phyloP scores from a whole-genome alignment of 2,113 vertebrate genomes.

The human region GRCh38 chr1:218698501-218699000 shows the following conservation, averaged over 20 bases:
- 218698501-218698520: neutral
- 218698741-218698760: neutral
- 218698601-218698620: neutral
- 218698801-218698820: accelerated
- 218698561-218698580: neutral
- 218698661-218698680: neutral
- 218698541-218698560: neutral
- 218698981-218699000: neutral
- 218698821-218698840: neutral
- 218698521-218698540: neutral
- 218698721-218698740: neutral
- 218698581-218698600: neutral
- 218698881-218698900: neutral
- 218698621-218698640: neutral
- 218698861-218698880: neutral
- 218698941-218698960: neutral
- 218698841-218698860: neutral
- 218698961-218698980: neutral
- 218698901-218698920: neutral
- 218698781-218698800: neutral
- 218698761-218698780: neutral
- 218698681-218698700: neutral
- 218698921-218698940: neutral
- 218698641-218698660: neutral
- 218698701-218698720: neutral